These are phyloP conservation scores for Xylota segnis DNA, from an alignment of 2,888 invertebrate genomes.

Conservation along the genomic window DNA sequence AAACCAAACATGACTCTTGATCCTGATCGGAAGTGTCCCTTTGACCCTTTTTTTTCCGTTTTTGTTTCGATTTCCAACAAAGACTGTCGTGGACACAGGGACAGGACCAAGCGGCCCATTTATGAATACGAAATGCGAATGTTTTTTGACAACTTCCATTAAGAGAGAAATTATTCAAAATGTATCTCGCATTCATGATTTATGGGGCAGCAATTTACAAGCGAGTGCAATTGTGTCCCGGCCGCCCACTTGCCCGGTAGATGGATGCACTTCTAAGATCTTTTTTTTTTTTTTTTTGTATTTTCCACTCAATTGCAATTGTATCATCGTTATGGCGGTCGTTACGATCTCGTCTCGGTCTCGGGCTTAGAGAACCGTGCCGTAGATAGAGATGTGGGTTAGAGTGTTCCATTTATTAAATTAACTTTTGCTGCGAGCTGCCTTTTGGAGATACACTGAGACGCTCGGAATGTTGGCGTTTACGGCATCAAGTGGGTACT, in stretches of 20 bases:
- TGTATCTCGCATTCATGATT: constrained; percentile 33
- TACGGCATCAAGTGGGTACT: constrained; percentile 39
- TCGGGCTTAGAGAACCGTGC: not conserved
- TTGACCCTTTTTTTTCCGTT: constrained; percentile 27
- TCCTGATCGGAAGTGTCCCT: constrained; percentile 44
- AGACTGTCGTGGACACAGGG: not conserved
- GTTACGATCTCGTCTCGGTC: constrained; percentile 4
- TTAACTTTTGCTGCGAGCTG: constrained; percentile 43
- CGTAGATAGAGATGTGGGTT: constrained; percentile 16
- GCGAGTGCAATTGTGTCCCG: constrained; percentile 7
- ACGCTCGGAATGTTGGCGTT: constrained; percentile 23
- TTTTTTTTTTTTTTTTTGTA: not conserved
- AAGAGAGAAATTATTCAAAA: constrained; percentile 29
- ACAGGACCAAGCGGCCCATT: constrained; percentile 44
- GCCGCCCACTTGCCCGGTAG: not conserved
- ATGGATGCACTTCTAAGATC: constrained; percentile 21
- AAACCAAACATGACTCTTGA: constrained; percentile 43
- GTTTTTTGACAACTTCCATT: constrained; percentile 37
- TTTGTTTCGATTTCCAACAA: not conserved
- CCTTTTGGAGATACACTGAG: constrained; percentile 19
- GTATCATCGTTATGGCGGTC: constrained; percentile 21
- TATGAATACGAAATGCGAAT: constrained; percentile 57
- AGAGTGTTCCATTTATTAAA: constrained; percentile 49
- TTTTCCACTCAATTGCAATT: constrained; percentile 14
- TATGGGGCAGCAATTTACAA: constrained; percentile 28